Conservation (phyloP, 1,140 invertebrate species). For the Cherax destructor region DNA sequence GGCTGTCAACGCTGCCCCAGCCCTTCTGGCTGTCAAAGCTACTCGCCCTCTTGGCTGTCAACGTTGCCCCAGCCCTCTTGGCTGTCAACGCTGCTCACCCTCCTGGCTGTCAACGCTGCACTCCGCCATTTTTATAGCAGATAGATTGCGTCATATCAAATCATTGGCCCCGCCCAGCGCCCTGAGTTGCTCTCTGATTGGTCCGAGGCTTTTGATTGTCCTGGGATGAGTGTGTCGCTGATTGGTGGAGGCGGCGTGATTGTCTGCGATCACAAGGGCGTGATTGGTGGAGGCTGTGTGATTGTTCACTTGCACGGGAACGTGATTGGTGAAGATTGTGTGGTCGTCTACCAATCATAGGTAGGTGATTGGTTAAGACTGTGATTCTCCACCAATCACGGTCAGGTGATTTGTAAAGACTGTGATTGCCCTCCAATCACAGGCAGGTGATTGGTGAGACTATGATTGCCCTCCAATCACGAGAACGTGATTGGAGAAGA, state of each 20-base stretch:
- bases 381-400: no score
- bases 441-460: no score
- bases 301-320: not conserved
- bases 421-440: no score
- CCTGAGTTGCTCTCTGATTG: slow-evolving; percentile 29
- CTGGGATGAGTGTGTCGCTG: not conserved
- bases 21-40: no score
- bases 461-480: no score
- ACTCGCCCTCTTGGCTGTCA: no score
- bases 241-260: slow-evolving; percentile 20
- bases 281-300: not conserved
- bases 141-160: slow-evolving; percentile 59
- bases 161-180: slow-evolving; percentile 51
- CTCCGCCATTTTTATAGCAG: slow-evolving; percentile 57
- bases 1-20: no score
- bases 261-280: slow-evolving; percentile 3
- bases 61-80: not conserved
- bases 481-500: no score
- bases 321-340: no score
- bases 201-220: slow-evolving; percentile 42
- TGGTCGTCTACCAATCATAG: no score
- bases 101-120: not conserved
- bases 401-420: no score
- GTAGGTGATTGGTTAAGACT: no score
- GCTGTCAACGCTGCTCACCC: not conserved